phyloP scores from a whole-genome alignment of 2,797 vertebrate species.

The Pantherophis alleghaniensis region DNA sequence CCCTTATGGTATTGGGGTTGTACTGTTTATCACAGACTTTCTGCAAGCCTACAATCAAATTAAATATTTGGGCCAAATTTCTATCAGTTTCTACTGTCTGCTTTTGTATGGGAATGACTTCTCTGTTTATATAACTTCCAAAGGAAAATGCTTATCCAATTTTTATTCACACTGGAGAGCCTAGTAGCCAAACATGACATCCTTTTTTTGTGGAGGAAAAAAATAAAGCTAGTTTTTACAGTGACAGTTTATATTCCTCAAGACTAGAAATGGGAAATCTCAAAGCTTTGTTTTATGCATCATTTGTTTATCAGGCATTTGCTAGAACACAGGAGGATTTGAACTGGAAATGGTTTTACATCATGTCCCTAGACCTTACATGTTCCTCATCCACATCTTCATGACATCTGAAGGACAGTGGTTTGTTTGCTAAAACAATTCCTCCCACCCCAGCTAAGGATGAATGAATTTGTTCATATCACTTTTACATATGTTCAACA shows the following conservation, averaged over 20 bases:
- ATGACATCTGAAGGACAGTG: not conserved
- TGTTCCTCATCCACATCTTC: not conserved
- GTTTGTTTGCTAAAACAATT: not conserved
- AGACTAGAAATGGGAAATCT: not conserved
- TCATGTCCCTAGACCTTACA: not conserved
- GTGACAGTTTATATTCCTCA: not conserved
- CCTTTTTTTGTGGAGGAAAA: not conserved
- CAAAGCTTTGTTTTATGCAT: not conserved
- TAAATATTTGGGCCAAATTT: constrained; percentile 6
- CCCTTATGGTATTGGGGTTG: not conserved
- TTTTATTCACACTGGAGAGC: not conserved
- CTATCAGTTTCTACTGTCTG: not conserved
- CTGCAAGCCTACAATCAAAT: not conserved
- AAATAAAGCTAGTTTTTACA: not conserved
- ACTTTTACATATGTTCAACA: not conserved
- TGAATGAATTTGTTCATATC: not conserved
- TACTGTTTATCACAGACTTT: not conserved
- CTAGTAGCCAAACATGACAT: not conserved
- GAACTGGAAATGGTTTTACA: not conserved
- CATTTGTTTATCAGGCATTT: not conserved
- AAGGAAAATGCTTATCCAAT: not conserved
- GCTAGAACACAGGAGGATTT: not conserved
- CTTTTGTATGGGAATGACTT: not conserved
- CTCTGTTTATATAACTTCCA: not conserved
- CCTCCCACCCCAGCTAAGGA: not conserved